Evolutionary conservation across 2,797 vertebrate genomes (phyloP), one percentile per base, ranked within the genome.

Genomic region (Austrolebias charrua): DNA sequence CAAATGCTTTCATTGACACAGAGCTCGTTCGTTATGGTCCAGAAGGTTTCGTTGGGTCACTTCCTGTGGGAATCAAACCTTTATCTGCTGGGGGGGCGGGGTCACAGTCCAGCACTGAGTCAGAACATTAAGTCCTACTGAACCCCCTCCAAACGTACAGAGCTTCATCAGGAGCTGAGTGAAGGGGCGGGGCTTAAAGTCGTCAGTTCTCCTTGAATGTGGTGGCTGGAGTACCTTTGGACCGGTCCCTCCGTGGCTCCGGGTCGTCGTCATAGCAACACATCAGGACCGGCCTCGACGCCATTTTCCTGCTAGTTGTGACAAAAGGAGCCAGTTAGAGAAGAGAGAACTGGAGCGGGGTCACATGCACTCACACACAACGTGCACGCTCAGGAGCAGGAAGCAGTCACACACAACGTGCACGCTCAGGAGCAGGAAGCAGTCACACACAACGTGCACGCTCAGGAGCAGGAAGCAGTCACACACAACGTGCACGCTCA

Each of bases 321-420:
- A 98, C 95, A 98, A 95, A 96, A 97, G 94, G 95, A 95, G 94
- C 92, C 90, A 94, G 91, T 98, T 98, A 99, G 95, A 95, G 91
- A 90, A 5, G 85, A 24, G 91, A 90, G 92, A 89, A 92, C 92
- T 64, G 61, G 33, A 75, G 24, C 61, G 15, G 28, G 14, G 54
- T 66, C 20, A 85, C 80, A 87, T 65, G 40, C 55, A 74, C 58
- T 86, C 24, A 3, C 24, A 24, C 24, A 24, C 24, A 24, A 24
- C 24, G 24, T 24, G 24, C 24, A 24, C 24, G 24, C 1, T 24
- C 24, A 24, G 2, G 24, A 24, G 24, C 24, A 24, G 24, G 24
- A 24, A 33, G 31, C 31, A 1, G 31, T 33, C 24, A 24, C 24
- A 2, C 31, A 33, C 31, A n/a, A 33, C 31, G 31, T 33, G 31